These are phyloP conservation scores for Sinotaia quadrata DNA, from an alignment of 2,888 invertebrate genomes.

Conservation along the genomic window DNA sequence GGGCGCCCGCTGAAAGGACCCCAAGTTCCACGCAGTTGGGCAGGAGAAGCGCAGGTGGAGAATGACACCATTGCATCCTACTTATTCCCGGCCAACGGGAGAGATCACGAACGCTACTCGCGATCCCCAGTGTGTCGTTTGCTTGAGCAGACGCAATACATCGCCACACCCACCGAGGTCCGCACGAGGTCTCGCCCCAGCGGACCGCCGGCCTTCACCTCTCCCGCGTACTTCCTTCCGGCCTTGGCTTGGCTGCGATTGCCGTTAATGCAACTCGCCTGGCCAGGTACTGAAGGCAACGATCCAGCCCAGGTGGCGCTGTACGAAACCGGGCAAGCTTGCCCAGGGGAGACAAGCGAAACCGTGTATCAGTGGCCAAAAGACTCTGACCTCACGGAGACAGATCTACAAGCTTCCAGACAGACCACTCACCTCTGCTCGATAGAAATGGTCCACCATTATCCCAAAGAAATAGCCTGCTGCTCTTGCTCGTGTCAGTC, in stretches of 20 bases:
- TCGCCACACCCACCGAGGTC: constrained; percentile 26
- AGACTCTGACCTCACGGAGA: neutral
- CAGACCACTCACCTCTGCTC: too few species aligned
- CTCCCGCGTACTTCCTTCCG: constrained; percentile 28
- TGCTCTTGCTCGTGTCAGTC: too few species aligned
- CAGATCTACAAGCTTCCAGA: too few species aligned
- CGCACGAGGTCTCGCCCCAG: constrained; percentile 3
- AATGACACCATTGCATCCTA: constrained; percentile 11
- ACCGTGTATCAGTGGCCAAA: constrained; percentile 10
- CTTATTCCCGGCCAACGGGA: neutral
- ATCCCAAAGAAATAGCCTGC: too few species aligned
- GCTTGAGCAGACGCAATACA: constrained; percentile 28
- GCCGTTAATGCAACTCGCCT: constrained; percentile 9
- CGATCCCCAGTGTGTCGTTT: constrained; percentile 24
- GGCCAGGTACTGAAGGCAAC: constrained; percentile 14
- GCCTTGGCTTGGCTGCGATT: constrained; percentile 26
- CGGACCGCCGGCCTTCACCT: constrained; percentile 21
- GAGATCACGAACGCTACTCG: constrained; percentile 8
- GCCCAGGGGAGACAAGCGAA: constrained; percentile 6
- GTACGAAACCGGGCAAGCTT: neutral
- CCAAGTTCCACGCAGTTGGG: constrained; percentile 6
- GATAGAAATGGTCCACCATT: too few species aligned
- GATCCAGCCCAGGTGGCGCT: neutral
- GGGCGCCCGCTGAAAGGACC: constrained; percentile 16
- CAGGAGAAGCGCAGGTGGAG: constrained; percentile 16